Evolutionary conservation across 2,113 vertebrate genomes (phyloP).

Genomic region (Diglossa brunneiventris): DNA sequence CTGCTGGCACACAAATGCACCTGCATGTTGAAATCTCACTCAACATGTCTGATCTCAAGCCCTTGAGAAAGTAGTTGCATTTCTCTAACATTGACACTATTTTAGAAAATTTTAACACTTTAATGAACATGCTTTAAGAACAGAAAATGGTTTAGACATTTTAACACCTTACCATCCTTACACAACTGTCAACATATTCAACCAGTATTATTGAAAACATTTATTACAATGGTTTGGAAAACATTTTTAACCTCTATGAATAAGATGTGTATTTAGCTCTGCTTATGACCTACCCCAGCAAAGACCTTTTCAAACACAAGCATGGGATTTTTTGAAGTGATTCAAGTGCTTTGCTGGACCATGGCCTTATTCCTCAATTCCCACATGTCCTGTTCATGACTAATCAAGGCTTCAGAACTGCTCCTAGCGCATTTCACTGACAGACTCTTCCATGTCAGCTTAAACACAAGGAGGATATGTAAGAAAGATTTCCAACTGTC

Average conservation of each 20-base stretch:
- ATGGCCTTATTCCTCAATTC: not conserved
- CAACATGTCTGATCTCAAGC: not conserved
- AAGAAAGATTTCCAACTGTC: not conserved
- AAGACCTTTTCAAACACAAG: not conserved
- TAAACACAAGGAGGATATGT: not conserved
- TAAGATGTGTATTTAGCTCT: not conserved
- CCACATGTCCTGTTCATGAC: not conserved
- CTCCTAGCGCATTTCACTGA: not conserved
- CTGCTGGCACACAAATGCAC: not conserved
- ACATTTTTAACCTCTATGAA: not conserved
- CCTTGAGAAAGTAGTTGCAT: not conserved
- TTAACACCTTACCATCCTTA: not conserved
- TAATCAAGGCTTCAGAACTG: not conserved
- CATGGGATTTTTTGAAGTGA: not conserved
- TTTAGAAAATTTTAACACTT: not conserved
- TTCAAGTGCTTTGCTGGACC: not conserved
- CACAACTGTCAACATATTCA: not conserved
- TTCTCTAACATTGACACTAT: not conserved
- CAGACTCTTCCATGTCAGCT: not conserved
- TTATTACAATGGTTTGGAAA: constrained; percentile 15
- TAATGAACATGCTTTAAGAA: not conserved
- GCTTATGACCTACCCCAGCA: not conserved
- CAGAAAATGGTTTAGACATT: not conserved
- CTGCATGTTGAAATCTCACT: not conserved
- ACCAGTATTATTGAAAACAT: not conserved